phyloP scores from a whole-genome alignment of 2,888 invertebrate species.

The Sylvicola cinctus region DNA sequence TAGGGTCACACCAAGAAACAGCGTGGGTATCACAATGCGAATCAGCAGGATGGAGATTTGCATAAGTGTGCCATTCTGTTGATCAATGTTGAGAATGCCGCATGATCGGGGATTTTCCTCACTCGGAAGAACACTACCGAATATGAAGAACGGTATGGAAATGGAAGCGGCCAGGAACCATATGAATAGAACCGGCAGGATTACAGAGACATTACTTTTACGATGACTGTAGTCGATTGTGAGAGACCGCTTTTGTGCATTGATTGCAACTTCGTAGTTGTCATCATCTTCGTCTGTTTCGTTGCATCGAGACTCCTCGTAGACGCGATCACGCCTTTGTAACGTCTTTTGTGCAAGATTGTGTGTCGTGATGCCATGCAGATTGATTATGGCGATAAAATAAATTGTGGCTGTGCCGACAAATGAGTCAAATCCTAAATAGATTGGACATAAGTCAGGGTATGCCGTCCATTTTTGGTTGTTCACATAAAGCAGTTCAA shows the following conservation, averaged over 20 bases:
- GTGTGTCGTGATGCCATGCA: slow-evolving; percentile 32
- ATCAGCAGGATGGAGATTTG: slow-evolving; percentile 7
- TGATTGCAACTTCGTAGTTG: slow-evolving; percentile 10
- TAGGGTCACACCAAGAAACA: no score
- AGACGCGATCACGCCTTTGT: slow-evolving; percentile 1
- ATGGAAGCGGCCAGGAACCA: slow-evolving; percentile 36
- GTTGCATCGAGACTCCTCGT: slow-evolving; percentile 5
- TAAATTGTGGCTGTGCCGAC: slow-evolving; percentile 33
- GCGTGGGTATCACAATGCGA: slow-evolving; percentile 7
- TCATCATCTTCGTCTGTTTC: slow-evolving; percentile 5
- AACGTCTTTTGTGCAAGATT: slow-evolving; percentile 8
- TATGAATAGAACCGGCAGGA: slow-evolving; percentile 32
- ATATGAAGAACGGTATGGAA: slow-evolving; percentile 27
- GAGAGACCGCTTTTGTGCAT: slow-evolving; percentile 24
- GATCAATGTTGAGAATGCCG: slow-evolving; percentile 8
- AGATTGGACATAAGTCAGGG: slow-evolving; percentile 28
- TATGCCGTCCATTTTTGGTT: slow-evolving; percentile 31
- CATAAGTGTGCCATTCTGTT: slow-evolving; percentile 8
- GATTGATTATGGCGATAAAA: slow-evolving; percentile 31
- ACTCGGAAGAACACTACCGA: slow-evolving; percentile 4
- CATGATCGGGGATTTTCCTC: slow-evolving; percentile 2
- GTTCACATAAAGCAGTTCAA: slow-evolving; percentile 32
- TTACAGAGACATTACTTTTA: slow-evolving; percentile 27
- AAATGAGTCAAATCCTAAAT: slow-evolving; percentile 33
- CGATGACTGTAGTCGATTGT: slow-evolving; percentile 31